A percentile compares a stretch with the other conserved stretches of the same genome.
phyloP scores from a whole-genome alignment of 1,140 invertebrate species.

The Agrypnia vestita region DNA sequence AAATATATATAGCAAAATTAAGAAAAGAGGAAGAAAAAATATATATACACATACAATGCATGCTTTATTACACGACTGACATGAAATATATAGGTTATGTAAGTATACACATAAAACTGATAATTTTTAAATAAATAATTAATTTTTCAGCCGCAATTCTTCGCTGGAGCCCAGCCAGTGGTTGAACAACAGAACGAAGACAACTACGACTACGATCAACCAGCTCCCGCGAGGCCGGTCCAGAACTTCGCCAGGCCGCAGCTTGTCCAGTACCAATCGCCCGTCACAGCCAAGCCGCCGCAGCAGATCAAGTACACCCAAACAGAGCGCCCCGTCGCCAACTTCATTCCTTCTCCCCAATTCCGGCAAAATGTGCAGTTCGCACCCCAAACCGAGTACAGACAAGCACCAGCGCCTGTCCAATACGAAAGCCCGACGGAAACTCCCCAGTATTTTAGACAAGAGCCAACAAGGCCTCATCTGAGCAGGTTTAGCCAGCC shows the following conservation, averaged over 20 bases:
- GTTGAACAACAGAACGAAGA: conserved; percentile 65
- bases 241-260: conserved; percentile 27
- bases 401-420: conserved; percentile 37
- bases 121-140: conserved; percentile 18
- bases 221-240: conserved; percentile 63
- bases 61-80: no score
- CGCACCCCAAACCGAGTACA: conserved; percentile 12
- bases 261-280: conserved; percentile 59
- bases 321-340: conserved; percentile 34
- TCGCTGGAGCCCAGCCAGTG: conserved; percentile 60
- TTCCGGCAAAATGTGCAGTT: conserved; percentile 50
- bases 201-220: conserved; percentile 65
- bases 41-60: no score
- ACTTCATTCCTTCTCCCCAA: conserved; percentile 43
- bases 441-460: conserved; percentile 51
- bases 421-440: conserved; percentile 47
- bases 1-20: no score
- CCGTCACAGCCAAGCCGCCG: conserved; percentile 63
- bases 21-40: no score
- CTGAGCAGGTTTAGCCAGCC: conserved; percentile 46
- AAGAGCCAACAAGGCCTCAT: conserved; percentile 53
- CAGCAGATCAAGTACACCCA: conserved; percentile 67
- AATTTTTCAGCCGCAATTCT: conserved; percentile 56
- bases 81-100: no score
- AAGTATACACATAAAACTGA: no score